Percentiles rank a stretch among this genome's conserved stretches.
Conservation (phyloP, 2,888 invertebrate genomes). For the Mystacides longicornis region DNA sequence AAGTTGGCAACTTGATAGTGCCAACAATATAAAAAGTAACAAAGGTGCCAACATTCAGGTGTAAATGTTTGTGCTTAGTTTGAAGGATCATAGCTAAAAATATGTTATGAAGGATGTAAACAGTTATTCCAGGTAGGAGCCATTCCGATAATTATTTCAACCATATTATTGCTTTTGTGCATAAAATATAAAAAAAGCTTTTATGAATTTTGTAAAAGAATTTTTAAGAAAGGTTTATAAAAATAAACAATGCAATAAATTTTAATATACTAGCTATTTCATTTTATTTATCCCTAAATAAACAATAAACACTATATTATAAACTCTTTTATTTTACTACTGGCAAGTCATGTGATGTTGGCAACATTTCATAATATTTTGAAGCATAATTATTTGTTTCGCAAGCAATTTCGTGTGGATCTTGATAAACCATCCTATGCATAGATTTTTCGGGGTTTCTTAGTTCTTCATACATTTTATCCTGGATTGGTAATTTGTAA, state of each 20-base stretch:
- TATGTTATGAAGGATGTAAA: too few species aligned
- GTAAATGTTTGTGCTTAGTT: too few species aligned
- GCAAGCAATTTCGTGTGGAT: conserved; percentile 11
- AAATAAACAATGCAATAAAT: background rate
- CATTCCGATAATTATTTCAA: too few species aligned
- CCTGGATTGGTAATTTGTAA: conserved; percentile 29
- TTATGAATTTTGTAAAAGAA: background rate
- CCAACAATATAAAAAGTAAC: too few species aligned
- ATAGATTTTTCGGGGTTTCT: conserved; percentile 32
- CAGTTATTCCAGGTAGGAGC: too few species aligned
- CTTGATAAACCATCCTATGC: conserved; percentile 30
- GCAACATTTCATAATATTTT: conserved; percentile 10
- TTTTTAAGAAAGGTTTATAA: background rate
- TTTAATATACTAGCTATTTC: conserved; percentile 4
- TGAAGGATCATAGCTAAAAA: too few species aligned
- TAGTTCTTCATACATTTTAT: conserved; percentile 38
- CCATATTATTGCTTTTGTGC: background rate
- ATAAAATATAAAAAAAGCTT: background rate
- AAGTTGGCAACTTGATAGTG: too few species aligned
- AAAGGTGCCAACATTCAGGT: too few species aligned
- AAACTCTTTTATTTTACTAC: too few species aligned
- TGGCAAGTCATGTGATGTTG: background rate
- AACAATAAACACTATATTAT: too few species aligned
- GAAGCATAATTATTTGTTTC: conserved; percentile 12
- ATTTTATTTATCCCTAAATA: too few species aligned